phyloP scores from a whole-genome alignment of 2,113 vertebrate species.

The Ginglymostoma cirratum region DNA sequence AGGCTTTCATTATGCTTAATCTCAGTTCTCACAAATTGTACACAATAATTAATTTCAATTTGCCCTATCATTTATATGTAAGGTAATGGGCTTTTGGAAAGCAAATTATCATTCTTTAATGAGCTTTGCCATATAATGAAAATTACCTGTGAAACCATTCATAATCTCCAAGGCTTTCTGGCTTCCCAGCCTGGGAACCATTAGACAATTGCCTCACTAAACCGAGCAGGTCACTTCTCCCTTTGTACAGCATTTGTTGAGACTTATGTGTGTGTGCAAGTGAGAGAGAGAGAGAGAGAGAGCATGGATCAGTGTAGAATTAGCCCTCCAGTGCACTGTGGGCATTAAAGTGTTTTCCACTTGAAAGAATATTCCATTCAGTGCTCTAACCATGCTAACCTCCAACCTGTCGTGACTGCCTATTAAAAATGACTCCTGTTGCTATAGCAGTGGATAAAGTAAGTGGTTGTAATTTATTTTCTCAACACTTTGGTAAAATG shows the following conservation, averaged over 20 bases:
- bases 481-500: background rate
- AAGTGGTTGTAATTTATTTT: background rate
- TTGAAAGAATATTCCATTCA: background rate
- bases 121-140: slow-evolving; percentile 1
- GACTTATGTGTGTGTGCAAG: too few relatives aligned
- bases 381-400: background rate
- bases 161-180: slow-evolving; percentile 3
- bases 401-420: background rate
- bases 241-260: background rate
- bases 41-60: slow-evolving; percentile 30
- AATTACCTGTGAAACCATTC: background rate
- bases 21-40: background rate
- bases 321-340: background rate
- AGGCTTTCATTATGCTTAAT: background rate
- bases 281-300: background rate
- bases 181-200: background rate
- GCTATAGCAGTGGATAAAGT: background rate
- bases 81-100: background rate
- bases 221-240: background rate
- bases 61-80: background rate
- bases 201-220: background rate
- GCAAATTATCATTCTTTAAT: slow-evolving; percentile 20
- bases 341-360: background rate
- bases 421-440: background rate
- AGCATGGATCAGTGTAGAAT: background rate